These are phyloP conservation scores for Hyalella azteca DNA, from an alignment of 2,888 invertebrate genomes.

Conservation along the genomic window DNA sequence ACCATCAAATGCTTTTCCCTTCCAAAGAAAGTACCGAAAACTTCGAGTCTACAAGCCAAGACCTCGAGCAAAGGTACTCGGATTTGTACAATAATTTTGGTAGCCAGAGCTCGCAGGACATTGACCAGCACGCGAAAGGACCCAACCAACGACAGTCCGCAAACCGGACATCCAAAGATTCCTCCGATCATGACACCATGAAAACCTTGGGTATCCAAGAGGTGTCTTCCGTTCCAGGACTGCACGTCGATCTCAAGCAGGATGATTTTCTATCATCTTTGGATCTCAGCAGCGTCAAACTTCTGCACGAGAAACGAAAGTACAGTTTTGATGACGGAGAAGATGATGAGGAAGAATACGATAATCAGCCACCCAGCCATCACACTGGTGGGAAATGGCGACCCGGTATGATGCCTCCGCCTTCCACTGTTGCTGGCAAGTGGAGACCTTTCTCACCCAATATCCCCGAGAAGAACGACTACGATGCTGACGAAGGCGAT, in stretches of 20 bases:
- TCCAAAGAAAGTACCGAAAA: background rate
- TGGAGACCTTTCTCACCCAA: constrained; percentile 53
- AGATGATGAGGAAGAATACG: constrained; percentile 56
- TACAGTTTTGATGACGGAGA: constrained; percentile 48
- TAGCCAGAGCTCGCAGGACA: background rate
- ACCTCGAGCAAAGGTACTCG: background rate
- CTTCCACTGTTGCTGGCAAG: constrained; percentile 46
- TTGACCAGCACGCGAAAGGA: background rate
- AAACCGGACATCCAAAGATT: background rate
- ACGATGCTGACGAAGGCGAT: constrained; percentile 34
- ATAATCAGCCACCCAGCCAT: constrained; percentile 48
- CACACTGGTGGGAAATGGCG: constrained; percentile 58
- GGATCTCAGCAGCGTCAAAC: constrained; percentile 52
- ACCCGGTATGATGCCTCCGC: constrained; percentile 43
- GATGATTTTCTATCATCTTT: constrained; percentile 56
- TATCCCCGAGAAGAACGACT: constrained; percentile 44
- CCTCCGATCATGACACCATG: background rate
- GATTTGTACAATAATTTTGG: background rate
- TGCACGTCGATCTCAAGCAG: constrained; percentile 49
- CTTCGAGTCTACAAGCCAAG: background rate
- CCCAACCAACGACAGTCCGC: background rate
- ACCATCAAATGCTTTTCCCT: constrained; percentile 8
- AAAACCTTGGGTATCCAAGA: constrained; percentile 17
- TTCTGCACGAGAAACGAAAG: constrained; percentile 41
- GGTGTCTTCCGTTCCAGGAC: background rate